Conservation (phyloP, 2,113 vertebrate genomes). For the Sigmodon hispidus region DNA sequence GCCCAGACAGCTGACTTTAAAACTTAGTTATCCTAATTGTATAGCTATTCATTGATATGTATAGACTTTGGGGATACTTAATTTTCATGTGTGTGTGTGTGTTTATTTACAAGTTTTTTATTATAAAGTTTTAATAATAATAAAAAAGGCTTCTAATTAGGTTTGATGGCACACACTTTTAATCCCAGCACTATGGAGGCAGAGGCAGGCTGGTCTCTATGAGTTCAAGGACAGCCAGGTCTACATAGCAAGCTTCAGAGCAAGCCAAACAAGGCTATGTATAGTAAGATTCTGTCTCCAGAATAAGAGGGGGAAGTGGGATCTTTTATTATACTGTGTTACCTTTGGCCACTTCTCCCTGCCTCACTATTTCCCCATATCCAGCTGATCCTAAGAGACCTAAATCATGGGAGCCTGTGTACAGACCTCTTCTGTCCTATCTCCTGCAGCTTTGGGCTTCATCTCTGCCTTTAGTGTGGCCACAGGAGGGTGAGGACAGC, state of each 20-base stretch:
- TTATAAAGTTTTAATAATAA: background rate
- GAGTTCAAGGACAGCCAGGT: background rate
- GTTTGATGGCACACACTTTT: background rate
- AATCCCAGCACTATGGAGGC: background rate
- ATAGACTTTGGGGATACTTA: background rate
- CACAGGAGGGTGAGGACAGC: background rate
- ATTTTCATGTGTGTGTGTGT: background rate
- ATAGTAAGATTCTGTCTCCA: background rate
- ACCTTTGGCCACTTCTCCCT: background rate
- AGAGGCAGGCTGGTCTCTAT: background rate
- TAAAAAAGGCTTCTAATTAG: background rate
- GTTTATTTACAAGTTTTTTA: background rate
- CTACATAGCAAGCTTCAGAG: background rate
- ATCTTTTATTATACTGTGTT: background rate
- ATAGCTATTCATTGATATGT: background rate
- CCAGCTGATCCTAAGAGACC: background rate
- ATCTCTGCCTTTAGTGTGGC: background rate
- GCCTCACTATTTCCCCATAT: background rate
- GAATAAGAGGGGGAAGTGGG: background rate
- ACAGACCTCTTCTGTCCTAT: background rate
- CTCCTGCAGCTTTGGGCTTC: background rate
- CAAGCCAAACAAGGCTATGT: background rate
- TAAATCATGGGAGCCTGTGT: background rate
- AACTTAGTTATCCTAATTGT: background rate
- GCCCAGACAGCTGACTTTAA: background rate